Evolutionary conservation across 2,113 vertebrate genomes (phyloP), one percentile per base, ranked within the genome.

Genomic region (Callospermophilus lateralis): DNA sequence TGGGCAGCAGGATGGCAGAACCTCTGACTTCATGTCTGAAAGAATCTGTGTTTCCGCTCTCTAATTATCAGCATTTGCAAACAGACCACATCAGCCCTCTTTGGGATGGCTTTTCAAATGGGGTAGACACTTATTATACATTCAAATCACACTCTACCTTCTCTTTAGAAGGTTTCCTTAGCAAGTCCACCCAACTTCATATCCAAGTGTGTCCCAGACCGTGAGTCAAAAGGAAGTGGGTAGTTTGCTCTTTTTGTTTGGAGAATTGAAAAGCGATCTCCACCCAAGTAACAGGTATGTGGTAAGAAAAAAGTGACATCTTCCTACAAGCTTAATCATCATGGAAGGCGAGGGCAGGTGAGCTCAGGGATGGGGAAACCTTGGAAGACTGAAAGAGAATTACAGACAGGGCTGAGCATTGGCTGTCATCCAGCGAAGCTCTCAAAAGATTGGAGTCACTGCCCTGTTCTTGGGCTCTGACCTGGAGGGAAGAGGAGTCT

Each of bases 401-500:
- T 95, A n/a, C 73, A 97, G 95, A 92, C 77, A 63, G 65, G 90
- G 77, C 77, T 85, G 48, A 85, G 37, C 8, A 0, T 37, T 93
- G 97, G 98, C 93, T 42, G 63, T 28, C 84, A 67, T 97, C 93
- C 97, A 98, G 76, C 58, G 93, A 97, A 97, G 95, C 96, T 98
- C 97, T 98, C 98, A 92, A 53, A 95, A 93, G 90, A 95, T 77
- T 68, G 89, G 86, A 96, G 67, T 95, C 67, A 51, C 28, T 84
- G 78, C 70, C 83, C n/a, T 1, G 17, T 78, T 90, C 88, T 70
- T 90, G 68, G 94, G 96, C 81, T 96, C 87, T 89, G 92, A 96
- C 96, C 96, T 94, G 55, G 87, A 70, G 89, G 42, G 70, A 94
- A 84, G 90, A 81, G 73, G 89, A 94, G 48, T 95, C 93, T 86